These are phyloP conservation scores for Drosophila ogumai DNA, from an alignment of 1,140 invertebrate genomes.

Conservation along the genomic window DNA sequence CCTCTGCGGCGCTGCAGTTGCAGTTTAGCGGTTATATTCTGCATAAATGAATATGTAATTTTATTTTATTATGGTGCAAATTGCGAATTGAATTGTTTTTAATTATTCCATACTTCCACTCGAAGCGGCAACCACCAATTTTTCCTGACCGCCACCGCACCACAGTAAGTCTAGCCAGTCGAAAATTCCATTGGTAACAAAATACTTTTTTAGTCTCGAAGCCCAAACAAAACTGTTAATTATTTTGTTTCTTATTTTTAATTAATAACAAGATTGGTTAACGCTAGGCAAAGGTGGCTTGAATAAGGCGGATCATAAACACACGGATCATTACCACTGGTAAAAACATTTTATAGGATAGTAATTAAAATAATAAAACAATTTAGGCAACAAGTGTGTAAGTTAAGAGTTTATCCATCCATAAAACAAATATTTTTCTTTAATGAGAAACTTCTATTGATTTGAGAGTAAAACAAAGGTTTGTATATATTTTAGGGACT, in stretches of 20 bases:
- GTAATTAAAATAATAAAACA: slow-evolving; percentile 3
- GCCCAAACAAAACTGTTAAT: slow-evolving; percentile 38
- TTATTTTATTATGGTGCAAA: slow-evolving; percentile 77
- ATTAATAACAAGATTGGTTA: neutral
- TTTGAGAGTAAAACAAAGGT: neutral
- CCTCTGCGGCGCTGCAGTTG: slow-evolving; percentile 52
- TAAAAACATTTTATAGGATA: neutral
- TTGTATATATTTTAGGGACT: no score
- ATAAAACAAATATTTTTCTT: neutral
- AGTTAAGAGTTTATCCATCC: neutral
- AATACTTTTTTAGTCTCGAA: slow-evolving; percentile 33
- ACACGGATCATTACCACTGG: neutral
- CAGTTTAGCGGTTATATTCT: slow-evolving; percentile 74
- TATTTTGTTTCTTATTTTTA: slow-evolving; percentile 6
- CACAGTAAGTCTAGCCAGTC: slow-evolving; percentile 34
- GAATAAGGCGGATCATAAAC: neutral
- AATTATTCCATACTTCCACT: slow-evolving; percentile 51
- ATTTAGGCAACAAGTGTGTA: neutral
- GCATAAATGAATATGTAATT: slow-evolving; percentile 80
- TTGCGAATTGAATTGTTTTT: slow-evolving; percentile 79
- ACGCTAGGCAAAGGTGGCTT: neutral
- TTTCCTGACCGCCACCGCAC: slow-evolving; percentile 34
- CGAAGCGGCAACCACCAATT: slow-evolving; percentile 27
- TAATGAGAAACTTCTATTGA: neutral
- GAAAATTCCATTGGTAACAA: slow-evolving; percentile 36